A percentile compares a stretch with the other conserved stretches of the same genome.
These are phyloP conservation scores for Tragelaphus imberbis DNA, from an alignment of 2,113 vertebrate genomes.

Conservation along the genomic window DNA sequence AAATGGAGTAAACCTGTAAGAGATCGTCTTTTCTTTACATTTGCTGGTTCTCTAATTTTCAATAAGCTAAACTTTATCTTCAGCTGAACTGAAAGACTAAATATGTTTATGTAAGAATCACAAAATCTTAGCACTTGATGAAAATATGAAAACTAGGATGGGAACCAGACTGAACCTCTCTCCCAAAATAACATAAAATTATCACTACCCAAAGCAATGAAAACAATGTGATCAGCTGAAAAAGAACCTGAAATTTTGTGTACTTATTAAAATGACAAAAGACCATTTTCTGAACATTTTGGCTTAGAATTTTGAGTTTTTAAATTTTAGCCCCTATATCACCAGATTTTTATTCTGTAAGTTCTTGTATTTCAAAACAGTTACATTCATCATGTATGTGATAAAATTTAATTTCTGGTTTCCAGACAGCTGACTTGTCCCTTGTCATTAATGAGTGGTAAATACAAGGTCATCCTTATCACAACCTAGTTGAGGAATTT, in stretches of 20 bases:
- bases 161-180: neutral
- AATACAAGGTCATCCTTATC: neutral
- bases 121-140: constrained; percentile 14
- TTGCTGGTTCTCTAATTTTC: constrained; percentile 10
- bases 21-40: neutral
- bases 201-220: constrained; percentile 15
- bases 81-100: neutral
- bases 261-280: constrained; percentile 19
- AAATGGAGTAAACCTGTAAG: neutral
- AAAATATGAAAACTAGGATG: neutral
- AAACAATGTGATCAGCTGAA: neutral
- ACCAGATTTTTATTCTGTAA: neutral
- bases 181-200: neutral
- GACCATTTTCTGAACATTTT: neutral
- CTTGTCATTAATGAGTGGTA: neutral
- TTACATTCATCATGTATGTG: neutral
- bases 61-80: neutral
- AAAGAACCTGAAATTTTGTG: neutral
- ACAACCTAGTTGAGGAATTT: neutral
- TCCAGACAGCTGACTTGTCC: neutral
- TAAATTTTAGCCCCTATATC: neutral
- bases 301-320: constrained; percentile 14
- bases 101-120: neutral
- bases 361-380: neutral
- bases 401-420: constrained; percentile 12